phyloP scores from a whole-genome alignment of 2,888 invertebrate species.

The Hecatera dysodea region DNA sequence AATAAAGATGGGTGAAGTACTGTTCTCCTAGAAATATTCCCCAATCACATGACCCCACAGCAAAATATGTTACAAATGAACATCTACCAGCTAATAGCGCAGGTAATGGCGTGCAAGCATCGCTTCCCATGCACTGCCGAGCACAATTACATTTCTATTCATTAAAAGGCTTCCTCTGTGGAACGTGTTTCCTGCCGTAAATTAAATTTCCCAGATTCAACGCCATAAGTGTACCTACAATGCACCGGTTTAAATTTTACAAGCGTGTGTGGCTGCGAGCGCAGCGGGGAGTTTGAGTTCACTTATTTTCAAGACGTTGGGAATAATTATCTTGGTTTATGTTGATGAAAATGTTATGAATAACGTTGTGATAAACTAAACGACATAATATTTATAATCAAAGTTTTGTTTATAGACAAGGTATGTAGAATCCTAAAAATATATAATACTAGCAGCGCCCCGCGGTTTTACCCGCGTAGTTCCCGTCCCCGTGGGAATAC shows the following conservation, averaged over 20 bases:
- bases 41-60: neutral
- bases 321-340: neutral
- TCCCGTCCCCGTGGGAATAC: no score
- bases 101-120: slow-evolving; percentile 48
- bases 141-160: slow-evolving; percentile 68
- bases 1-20: no score
- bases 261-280: slow-evolving; percentile 38
- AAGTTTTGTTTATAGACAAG: no score
- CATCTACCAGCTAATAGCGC: neutral
- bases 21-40: no score
- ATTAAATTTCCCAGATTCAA: slow-evolving; percentile 69
- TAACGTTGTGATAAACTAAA: no score
- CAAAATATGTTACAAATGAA: slow-evolving; percentile 11
- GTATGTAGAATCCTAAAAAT: no score
- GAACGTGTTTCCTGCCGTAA: slow-evolving; percentile 64
- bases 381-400: no score
- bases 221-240: slow-evolving; percentile 61
- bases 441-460: no score
- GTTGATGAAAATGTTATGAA: neutral
- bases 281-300: neutral
- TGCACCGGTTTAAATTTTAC: slow-evolving; percentile 63
- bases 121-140: slow-evolving; percentile 48
- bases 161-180: slow-evolving; percentile 62
- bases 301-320: slow-evolving; percentile 5
- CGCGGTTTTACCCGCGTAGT: no score